Base-by-base conservation (phyloP, 1,140 invertebrate species). In the Cataglyphis hispanica region DNA sequence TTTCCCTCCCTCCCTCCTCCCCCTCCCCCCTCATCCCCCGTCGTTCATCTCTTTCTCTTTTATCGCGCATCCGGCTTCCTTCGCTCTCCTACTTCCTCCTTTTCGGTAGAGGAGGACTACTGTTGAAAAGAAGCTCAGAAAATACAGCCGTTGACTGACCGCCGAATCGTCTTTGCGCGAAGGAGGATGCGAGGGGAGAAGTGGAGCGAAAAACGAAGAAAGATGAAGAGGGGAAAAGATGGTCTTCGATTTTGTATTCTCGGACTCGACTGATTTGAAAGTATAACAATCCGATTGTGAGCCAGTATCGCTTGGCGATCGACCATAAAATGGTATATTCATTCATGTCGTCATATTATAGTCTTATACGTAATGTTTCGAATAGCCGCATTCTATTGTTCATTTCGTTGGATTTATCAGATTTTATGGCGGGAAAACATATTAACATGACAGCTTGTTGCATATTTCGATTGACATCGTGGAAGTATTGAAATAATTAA, bases 131-230 rank as follows among this genome's bases (percentile, higher is more conserved):
- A 85, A 87, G 83, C 88, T 66, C 74, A 67, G 83, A 86, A 89
- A 86, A 84, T 90, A 90, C 87, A 86, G 83, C 74, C 84, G 84
- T 75, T 75, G 84, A 89, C 78, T 80, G 88, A 89, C 87, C 88
- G 56, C 56, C 56, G 61, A 76, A 86, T 80, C 88, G 87, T 43
- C 56, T 86, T 74, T 75, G 46, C 63, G 25, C 63, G 31, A 56
- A 19, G 25, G 50, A 19, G 25, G 50, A 56, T 43, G 66, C 56
- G 53, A 40, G 2, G 27, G 13, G 60, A 7, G 19, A 19, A 22
- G 16, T 61, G 60, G 34, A 76, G 31, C 53, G 50, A 76, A 53
- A 25, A 75, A 37, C n/a, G 64, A 25, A 13, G 46, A 46, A 10
- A 25, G 31, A 27, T 2, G n/a, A 50, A 50, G 50, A 74, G 50